Base-by-base conservation (phyloP, 2,797 vertebrate species). In the Yasuhikotakia modesta region DNA sequence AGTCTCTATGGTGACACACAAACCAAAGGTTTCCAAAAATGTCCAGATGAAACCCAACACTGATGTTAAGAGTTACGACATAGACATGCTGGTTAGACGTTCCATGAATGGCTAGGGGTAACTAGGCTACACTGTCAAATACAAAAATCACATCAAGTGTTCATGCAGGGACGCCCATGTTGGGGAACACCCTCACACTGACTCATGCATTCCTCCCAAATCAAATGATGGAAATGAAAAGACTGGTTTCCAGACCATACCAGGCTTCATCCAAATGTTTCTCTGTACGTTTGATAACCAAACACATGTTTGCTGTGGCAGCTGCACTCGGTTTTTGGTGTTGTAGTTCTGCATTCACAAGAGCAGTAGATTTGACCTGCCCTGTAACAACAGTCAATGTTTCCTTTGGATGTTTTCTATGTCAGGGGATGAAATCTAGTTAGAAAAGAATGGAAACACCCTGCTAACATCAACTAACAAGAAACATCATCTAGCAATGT, bases 141-240 rank as follows among this genome's bases (percentile, higher is more conserved):
- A 76, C 17, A 7, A n/a, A n/a, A n/a, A n/a, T 50, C 5, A 27
- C 0, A n/a, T 10, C 32, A 17, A 48, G 58, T 43, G 1, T 24
- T 13, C 32, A 12, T 50, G 2, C 60, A 60, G 21, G 64, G 66
- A 75, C 45, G 10, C 66, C 53, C 58, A 13, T 11, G 5, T 0
- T 39, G 22, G 71, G 76, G 67, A 84, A 84, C 83, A 73, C 83
- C 83, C 81, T 75, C 17, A 11, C 14, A 52, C 53, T 80, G 83
- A 84, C 39, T 82, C 80, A 82, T 2, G n/a, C 39, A 32, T 52
- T 61, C 65, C 70, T 3, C 53, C 10, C 8, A 12, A 13, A 57
- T 45, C 21, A 72, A 57, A 32, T 30, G 32, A 21, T 60, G 17
- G 14, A 74, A 45, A 58, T 27, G 11, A 58, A 30, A 1, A 43